A percentile compares a stretch with the other conserved stretches of the same genome.
phyloP scores from a whole-genome alignment of 2,797 vertebrate species.

The Octomys mimax region DNA sequence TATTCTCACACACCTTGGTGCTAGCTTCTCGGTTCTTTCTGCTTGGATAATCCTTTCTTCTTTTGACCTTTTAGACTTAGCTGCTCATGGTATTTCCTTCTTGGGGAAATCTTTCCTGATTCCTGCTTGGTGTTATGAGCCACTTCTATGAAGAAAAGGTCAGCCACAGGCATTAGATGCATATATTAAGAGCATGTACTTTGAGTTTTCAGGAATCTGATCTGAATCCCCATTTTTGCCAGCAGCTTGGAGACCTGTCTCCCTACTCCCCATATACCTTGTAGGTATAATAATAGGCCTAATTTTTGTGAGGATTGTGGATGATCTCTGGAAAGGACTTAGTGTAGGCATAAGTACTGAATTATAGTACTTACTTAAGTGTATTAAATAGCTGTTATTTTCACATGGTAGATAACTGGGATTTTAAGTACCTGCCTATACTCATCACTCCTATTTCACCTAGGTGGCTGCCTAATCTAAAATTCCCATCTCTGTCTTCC shows the following conservation, averaged over 20 bases:
- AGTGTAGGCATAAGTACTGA: not conserved
- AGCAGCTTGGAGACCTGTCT: not conserved
- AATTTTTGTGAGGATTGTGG: not conserved
- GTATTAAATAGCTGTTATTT: not conserved
- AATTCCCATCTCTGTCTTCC: not conserved
- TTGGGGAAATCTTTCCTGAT: not conserved
- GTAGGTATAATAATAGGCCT: not conserved
- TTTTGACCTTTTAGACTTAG: not conserved
- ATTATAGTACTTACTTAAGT: not conserved
- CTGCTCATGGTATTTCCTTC: not conserved
- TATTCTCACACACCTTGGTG: rapidly evolving
- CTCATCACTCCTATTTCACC: not conserved
- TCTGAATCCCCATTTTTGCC: not conserved
- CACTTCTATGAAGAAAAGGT: constrained; percentile 34
- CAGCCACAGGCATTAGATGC: not conserved
- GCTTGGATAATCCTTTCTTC: not conserved
- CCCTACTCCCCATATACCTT: not conserved
- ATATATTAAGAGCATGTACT: not conserved
- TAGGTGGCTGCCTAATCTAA: not conserved
- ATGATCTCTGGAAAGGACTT: not conserved
- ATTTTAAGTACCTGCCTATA: not conserved
- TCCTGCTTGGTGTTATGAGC: not conserved
- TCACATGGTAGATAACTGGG: not conserved
- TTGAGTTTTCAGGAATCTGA: not conserved
- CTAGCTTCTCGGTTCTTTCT: not conserved